Evolutionary conservation across 2,888 invertebrate genomes (phyloP), one percentile per base, ranked within the genome.

Genomic region (Clanis bilineata): DNA sequence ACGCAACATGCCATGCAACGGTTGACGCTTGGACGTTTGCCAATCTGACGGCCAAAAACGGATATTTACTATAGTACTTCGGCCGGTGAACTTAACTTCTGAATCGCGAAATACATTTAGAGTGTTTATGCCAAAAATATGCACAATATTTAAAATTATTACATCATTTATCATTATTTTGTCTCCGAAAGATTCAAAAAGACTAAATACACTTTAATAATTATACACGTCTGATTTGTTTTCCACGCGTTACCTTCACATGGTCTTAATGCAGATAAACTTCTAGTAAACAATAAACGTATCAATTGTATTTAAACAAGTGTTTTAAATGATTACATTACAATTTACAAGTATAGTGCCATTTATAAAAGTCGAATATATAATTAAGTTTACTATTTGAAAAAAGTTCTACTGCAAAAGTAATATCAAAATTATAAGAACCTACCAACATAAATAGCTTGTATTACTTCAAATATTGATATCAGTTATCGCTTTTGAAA

Each of bases 31-130:
- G 88, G 89, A 77, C 41, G 36, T 3, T 0, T 65, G 86, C 89
- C 89, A 89, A 73, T 23, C 62, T 65, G 67, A 64, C 75, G 63
- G 78, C 79, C 82, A 79, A 81, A 83, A 78, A 76, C 79, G 83
- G 82, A 84, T 80, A 80, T 84, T 83, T 83, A 82, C 82, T 62
- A 77, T 74, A 65, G 73, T 61, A 65, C 63, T 69, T 71, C 69
- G 75, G 74, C 69, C 74, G 76, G 68, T 79, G 79, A 77, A 79
- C 78, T 73, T 76, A 72, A 62, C 56, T 44, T 36, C 39, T 58
- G 45, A 39, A 62, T 56, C 45, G 45, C n/a, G 1, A 28, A 60
- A 55, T 65, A 51, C 32, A 32, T 28, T 51, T 51, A 51, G 32
- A 51, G 41, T 7, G 7, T 6, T 41, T 41, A 41, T 41, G 41